A percentile compares a stretch with the other conserved stretches of the same genome.
phyloP scores from a whole-genome alignment of 2,113 vertebrate species.

The Toxotes jaculatrix region DNA sequence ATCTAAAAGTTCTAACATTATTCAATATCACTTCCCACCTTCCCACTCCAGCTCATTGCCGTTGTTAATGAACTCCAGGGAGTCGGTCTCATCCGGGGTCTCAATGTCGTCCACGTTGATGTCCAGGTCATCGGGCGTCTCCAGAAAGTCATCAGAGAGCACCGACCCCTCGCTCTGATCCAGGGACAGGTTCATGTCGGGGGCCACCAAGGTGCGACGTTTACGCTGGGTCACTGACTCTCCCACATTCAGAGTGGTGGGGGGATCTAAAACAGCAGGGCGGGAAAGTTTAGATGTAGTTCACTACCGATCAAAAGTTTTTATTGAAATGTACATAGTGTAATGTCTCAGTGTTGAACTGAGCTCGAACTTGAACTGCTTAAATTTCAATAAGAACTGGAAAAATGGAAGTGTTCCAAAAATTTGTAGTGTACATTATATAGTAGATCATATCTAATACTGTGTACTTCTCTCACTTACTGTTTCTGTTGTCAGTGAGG shows the following conservation, averaged over 20 bases:
- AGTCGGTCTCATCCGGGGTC: constrained; percentile 96
- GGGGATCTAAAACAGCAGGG: constrained; percentile 84
- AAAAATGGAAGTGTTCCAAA: too few species aligned
- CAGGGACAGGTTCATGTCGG: constrained; percentile 96
- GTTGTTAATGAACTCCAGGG: constrained; percentile 92
- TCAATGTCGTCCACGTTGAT: constrained; percentile 98
- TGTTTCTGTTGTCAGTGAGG: constrained; percentile 85
- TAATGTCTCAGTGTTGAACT: too few species aligned
- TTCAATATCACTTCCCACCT: constrained; percentile 83
- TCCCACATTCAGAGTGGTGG: constrained; percentile 86
- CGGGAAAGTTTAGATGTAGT: neutral
- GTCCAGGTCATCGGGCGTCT: constrained; percentile 94
- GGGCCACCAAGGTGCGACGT: constrained; percentile 92
- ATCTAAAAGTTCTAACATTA: neutral
- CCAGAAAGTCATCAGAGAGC: constrained; percentile 93
- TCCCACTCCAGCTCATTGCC: constrained; percentile 98
- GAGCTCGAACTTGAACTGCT: too few species aligned
- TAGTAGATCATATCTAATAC: neutral
- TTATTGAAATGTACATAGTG: too few species aligned
- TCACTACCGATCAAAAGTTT: too few species aligned
- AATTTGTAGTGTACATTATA: neutral
- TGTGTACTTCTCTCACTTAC: constrained; percentile 82
- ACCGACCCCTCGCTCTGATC: constrained; percentile 96
- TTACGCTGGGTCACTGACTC: constrained; percentile 84
- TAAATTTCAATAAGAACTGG: too few species aligned